Conservation (phyloP, 1,140 invertebrate genomes). For the Drosophila fuyamai region DNA sequence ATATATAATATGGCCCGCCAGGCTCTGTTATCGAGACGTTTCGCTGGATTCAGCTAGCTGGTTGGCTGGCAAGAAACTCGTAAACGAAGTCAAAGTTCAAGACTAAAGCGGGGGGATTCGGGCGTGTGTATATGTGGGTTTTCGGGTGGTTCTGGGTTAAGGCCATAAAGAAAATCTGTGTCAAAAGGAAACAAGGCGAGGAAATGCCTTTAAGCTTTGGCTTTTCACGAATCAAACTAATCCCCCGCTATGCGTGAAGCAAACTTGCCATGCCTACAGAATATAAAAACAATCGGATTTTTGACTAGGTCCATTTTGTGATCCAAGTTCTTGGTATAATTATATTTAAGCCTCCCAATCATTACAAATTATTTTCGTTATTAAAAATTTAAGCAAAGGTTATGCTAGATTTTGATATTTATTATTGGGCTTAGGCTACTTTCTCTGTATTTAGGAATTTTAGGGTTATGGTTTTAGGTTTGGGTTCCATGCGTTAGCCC, state of each 20-base stretch:
- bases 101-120: conserved; percentile 5
- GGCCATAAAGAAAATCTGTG: conserved; percentile 68
- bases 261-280: conserved; percentile 11
- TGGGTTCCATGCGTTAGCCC: conserved; percentile 35
- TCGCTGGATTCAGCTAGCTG: conserved; percentile 13
- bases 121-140: conserved; percentile 6
- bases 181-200: conserved; percentile 43
- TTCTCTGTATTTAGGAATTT: background rate
- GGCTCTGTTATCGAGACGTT: conserved; percentile 67
- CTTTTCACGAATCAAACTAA: conserved; percentile 56
- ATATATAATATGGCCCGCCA: conserved; percentile 72
- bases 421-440: background rate
- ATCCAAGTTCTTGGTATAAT: no score
- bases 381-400: no score
- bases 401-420: no score
- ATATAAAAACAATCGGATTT: background rate
- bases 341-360: no score
- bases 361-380: no score
- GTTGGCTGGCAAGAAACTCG: conserved; percentile 50
- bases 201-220: conserved; percentile 53
- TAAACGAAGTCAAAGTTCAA: conserved; percentile 53
- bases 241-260: conserved; percentile 17
- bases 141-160: conserved; percentile 27
- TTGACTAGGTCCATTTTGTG: no score
- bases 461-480: conserved; percentile 1